Evolutionary conservation across 1,140 invertebrate genomes (phyloP), one percentile per base, ranked within the genome.

Genomic region (Musca domestica): DNA sequence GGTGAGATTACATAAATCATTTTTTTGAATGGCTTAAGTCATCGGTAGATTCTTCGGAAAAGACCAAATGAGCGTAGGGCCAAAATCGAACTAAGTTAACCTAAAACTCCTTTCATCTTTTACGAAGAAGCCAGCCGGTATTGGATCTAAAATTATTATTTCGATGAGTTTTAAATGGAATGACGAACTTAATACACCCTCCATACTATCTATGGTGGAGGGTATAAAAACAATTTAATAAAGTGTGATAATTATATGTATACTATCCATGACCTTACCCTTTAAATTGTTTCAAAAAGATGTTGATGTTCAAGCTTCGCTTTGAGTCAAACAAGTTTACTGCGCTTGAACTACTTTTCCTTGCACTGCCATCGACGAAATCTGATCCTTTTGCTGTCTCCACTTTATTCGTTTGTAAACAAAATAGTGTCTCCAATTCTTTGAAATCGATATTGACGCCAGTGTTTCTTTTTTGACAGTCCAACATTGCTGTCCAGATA

Each of bases 221-320:
- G n/a, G n/a, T n/a, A n/a, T n/a, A n/a, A n/a, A n/a, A n/a, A n/a
- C n/a, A n/a, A n/a, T n/a, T n/a, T n/a, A n/a, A 9, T 46, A 46
- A 2, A 2, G 10, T 12, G 41, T 46, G 41, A 46, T 46, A 46
- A 46, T 2, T 52, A 17, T 19, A 17, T 19, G 19, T 22, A 52
- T 15, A 52, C n/a, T 27, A 83, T 69, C 78, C n/a, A n/a, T n/a
- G n/a, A n/a, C n/a, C n/a, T n/a, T 83, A 91, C 91, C 90, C 92
- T 83, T 92, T 85, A 80, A 98, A 98, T 83, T 98, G 96, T 83
- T 97, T 98, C n/a, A 99, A 85, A 83, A 98, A 98, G 71, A 99
- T 98, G 81, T 98, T 98, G 0, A 99, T 93, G 76, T 98, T 98
- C 41, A 99, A 84, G 81, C 95, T 98, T 71, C 95, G 84, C 83